These are phyloP conservation scores for Plecotus auritus DNA, from an alignment of 2,113 vertebrate genomes.

Conservation along the genomic window DNA sequence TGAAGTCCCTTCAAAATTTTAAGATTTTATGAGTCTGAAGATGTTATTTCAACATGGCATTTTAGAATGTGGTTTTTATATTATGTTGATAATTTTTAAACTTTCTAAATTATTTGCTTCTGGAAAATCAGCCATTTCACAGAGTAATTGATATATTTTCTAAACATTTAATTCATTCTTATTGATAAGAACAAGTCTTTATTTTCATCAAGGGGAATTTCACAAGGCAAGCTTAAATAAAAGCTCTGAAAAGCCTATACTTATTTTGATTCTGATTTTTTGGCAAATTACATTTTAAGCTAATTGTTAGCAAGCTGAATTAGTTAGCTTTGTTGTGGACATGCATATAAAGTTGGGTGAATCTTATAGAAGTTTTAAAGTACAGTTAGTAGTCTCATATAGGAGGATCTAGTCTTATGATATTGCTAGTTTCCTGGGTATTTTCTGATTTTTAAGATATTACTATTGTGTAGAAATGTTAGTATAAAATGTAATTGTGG, in stretches of 20 bases:
- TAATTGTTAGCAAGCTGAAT: not conserved
- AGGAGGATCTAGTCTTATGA: not conserved
- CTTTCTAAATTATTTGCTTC: constrained; percentile 32
- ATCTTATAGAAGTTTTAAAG: not conserved
- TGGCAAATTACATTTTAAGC: not conserved
- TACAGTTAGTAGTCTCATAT: not conserved
- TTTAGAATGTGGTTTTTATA: constrained; percentile 21
- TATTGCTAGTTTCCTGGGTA: not conserved
- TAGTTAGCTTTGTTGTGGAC: not conserved
- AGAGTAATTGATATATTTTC: constrained; percentile 41
- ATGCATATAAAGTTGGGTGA: not conserved
- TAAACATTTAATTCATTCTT: constrained; percentile 15
- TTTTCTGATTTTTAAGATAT: constrained; percentile 37
- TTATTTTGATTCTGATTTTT: not conserved
- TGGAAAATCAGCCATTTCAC: constrained; percentile 37
- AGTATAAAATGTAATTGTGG: constrained; percentile 52
- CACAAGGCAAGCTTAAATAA: constrained; percentile 13
- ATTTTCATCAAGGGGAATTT: constrained; percentile 11
- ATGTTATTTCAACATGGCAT: not conserved
- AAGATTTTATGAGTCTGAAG: constrained; percentile 37
- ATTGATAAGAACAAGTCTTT: not conserved
- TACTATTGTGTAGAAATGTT: constrained; percentile 44
- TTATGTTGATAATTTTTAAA: constrained; percentile 31
- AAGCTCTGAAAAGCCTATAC: not conserved
- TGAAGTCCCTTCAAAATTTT: constrained; percentile 13